These are phyloP conservation scores for Apeira syringaria DNA, from an alignment of 2,888 invertebrate genomes.

Conservation along the genomic window DNA sequence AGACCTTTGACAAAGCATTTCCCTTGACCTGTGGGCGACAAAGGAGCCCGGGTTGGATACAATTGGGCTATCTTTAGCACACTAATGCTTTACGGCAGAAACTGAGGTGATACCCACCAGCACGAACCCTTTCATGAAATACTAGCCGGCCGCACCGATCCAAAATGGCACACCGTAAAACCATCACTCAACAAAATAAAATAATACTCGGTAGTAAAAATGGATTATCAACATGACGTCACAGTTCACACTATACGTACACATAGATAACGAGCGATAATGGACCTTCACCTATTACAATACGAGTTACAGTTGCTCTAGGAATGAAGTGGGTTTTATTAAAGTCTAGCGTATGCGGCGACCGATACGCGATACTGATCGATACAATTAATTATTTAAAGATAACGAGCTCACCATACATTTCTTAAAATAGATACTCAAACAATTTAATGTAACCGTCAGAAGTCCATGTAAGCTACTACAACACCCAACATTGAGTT, in stretches of 20 bases:
- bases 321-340: slow-evolving; percentile 1
- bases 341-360: slow-evolving; percentile 1
- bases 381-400: slow-evolving; percentile 33
- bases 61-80: too few relatives aligned
- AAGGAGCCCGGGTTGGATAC: slow-evolving; percentile 3
- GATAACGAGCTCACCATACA: slow-evolving; percentile 34
- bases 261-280: slow-evolving; percentile 1
- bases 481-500: too few relatives aligned
- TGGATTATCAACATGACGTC: slow-evolving; percentile 10
- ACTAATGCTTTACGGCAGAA: too few relatives aligned
- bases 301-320: slow-evolving; percentile 4
- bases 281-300: slow-evolving; percentile 1
- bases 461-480: too few relatives aligned
- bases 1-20: slow-evolving; percentile 4
- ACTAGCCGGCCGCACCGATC: too few relatives aligned
- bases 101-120: too few relatives aligned
- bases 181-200: slow-evolving; percentile 5
- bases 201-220: slow-evolving; percentile 8
- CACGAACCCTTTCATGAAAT: too few relatives aligned
- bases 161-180: not conserved
- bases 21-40: slow-evolving; percentile 14
- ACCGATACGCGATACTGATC: slow-evolving; percentile 31
- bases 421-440: too few relatives aligned
- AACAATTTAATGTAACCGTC: too few relatives aligned
- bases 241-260: too few relatives aligned